Base-by-base conservation (phyloP, 1,140 invertebrate species). In the Formica exsecta region DNA sequence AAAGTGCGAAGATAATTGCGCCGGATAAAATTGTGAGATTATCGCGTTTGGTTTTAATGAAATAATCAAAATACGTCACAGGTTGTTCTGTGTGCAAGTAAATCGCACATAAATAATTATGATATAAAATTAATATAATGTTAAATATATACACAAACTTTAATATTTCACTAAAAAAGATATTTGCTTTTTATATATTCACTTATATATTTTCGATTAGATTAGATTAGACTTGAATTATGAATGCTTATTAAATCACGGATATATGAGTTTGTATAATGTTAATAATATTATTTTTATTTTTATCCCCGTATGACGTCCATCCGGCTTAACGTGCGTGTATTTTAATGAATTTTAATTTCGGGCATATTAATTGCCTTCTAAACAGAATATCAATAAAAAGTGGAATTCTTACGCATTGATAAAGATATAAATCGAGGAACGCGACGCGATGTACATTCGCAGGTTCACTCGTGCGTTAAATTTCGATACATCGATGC, bases 1-100 rank as follows among this genome's bases (percentile, higher is more conserved):
- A 74, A 83, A 83, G 68, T 83, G n/a, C 68, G 6, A 25, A 70
- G 68, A 83, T 83, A 83, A 83, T 54, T 32, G 32, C 44, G 44
- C 51, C 29, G 25, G 41, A 38, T 57, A 61, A 83, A 73, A 70
- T 48, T 62, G 79, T 32, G 19, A 38, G 79, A 73, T 73, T 62
- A 83, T 61, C 79, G 51, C 36, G 16, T 73, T 41, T 61, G n/a
- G 25, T 22, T 83, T 83, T 83, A 83, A 83, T 62, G 19, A 83
- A 61, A 38, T 36, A 61, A 59, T 2, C 19, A 5, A 44, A 44
- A 11, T 66, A 19, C 29, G 16, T 6, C 8, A 16, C 57, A 4
- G 22, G 22, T 8, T 4, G 22, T 19, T 70, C 16, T 29, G 16
- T 7, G 7, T 61, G 73, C 22, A 75, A 16, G 19, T 41, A 44